A percentile compares a stretch with the other conserved stretches of the same genome.
These are phyloP conservation scores for Melanerpes formicivorus DNA, from an alignment of 2,113 vertebrate genomes.

Conservation along the genomic window DNA sequence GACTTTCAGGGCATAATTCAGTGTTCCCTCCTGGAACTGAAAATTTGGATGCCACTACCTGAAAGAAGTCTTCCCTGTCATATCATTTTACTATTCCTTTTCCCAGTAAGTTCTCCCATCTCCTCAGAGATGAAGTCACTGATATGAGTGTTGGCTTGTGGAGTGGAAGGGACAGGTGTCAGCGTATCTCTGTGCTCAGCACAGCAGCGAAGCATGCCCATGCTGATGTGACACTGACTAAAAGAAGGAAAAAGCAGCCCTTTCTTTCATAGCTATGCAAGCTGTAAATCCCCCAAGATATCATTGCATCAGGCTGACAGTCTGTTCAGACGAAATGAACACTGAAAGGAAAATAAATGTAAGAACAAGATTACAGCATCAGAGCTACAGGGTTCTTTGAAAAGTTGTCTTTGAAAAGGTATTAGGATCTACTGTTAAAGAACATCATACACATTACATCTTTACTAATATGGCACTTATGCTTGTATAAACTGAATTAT, in stretches of 20 bases:
- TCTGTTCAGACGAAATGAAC: neutral
- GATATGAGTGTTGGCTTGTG: neutral
- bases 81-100: neutral
- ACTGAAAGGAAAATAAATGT: neutral
- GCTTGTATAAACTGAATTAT: neutral
- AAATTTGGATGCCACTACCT: neutral
- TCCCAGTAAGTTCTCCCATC: neutral
- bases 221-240: neutral
- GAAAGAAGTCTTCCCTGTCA: neutral
- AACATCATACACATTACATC: neutral
- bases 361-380: neutral
- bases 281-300: neutral
- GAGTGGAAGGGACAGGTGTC: neutral
- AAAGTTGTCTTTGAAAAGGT: neutral
- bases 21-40: neutral
- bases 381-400: neutral
- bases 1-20: neutral
- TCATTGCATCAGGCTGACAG: neutral
- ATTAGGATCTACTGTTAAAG: neutral
- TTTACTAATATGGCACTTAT: neutral
- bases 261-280: neutral
- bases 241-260: neutral
- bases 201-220: rapidly evolving
- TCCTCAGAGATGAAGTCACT: neutral
- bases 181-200: neutral